Evolutionary conservation across 1,140 invertebrate species (phyloP), one percentile per base, ranked within the genome.

Genomic region (Aphidius gifuensis): DNA sequence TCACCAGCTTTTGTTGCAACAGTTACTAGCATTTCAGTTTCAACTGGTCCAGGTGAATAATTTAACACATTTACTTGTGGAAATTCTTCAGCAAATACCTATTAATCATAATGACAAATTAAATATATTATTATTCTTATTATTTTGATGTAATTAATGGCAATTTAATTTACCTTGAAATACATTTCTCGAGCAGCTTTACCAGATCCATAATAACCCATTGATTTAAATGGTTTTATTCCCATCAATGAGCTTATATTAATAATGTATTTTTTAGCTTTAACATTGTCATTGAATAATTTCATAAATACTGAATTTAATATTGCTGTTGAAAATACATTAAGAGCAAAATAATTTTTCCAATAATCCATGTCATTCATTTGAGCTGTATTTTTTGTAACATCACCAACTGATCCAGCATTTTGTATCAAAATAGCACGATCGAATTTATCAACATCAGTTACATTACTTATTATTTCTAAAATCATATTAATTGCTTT

Each of bases 181-280:
- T 90, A 94, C 87, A 96, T 92, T 71, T 97, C 93, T 56, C 95
- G 81, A n/a, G 92, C 90, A 11, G 96, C 92, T 84, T 94, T 96
- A 53, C 90, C 92, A 64, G 88, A 83, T 70, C 93, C 91, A 77
- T 98, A 96, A 72, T 92, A 86, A 6, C 86, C 85, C 82, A 92
- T 81, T 5, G 88, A 89, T 69, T 88, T 85, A 71, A 90, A 87
- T 0, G 94, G 89, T 70, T 90, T 78, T 9, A 94, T 77, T 8
- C 86, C 94, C 68, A 86, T 88, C 39, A 96, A 77, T 3, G 95
- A 97, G 40, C 92, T 93, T 4, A 97, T 90, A 72, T 98, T 97
- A 0, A 98, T 85, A 32, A 97, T 84, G 47, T 85, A 72, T 71
- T 83, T 78, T 64, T 87, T 64, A 76, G 81, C 16, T 71, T 76